Evolutionary conservation across 1,140 invertebrate species (phyloP), one percentile per base, ranked within the genome.

Genomic region (Pogonomyrmex barbatus): DNA sequence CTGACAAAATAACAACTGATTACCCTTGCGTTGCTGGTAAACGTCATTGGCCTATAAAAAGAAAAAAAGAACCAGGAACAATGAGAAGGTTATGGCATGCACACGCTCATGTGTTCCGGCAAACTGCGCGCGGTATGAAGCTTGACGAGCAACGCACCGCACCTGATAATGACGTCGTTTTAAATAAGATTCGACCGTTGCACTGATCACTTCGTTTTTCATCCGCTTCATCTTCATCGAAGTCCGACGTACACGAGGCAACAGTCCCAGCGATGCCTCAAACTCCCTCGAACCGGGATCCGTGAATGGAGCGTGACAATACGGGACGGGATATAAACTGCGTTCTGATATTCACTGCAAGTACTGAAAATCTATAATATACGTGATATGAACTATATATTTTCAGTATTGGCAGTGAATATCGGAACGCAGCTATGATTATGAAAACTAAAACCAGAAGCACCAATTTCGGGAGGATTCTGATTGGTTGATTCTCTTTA

Each of bases 161-260:
- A 95, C 95, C 93, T 95, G 95, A 88, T 95, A 95, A 79, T 93
- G 93, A 52, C 95, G 94, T 50, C 95, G 93, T 87, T 95, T 95
- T 45, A 95, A 91, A 84, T 95, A 95, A 36, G 95, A 95, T 86
- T 95, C 94, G 33, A 95, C 92, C 36, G 95, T 95, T 56, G 94
- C 92, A 76, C 94, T 95, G 75, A 95, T 95, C 78, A 94, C 87
- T 56, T 95, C 95, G 79, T 91, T 92, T 90, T 94, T 94, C 63
- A 93, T 91, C 65, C 95, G 94, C 94, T 95, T 95, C 95, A 95
- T 95, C 85, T 94, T 95, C 92, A 94, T 93, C 87, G 17, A 73
- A 56, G 33, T 42, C 68, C 39, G 39, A 10, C 52, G 42, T 0
- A 24, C n/a, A n/a, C n/a, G 24, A 24, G 24, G 24, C 24, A 24